Base-by-base conservation (phyloP, 23 tunicate genomes). In the Trididemnum clinides region DNA sequence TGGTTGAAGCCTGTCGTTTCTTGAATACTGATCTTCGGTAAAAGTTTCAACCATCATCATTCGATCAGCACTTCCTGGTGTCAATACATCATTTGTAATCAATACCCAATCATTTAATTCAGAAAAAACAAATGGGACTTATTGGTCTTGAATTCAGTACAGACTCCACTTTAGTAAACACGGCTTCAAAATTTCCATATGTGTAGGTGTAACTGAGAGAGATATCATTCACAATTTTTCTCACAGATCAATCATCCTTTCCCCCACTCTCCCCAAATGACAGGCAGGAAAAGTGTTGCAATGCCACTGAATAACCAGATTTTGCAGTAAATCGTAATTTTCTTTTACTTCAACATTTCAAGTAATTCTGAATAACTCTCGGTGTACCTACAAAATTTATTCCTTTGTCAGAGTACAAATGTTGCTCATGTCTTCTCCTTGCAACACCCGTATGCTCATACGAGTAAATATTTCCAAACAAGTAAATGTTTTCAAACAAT, bases 381-480 rank as follows among this genome's bases (percentile, higher is more conserved):
- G 20, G 66, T 19, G 66, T 28, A 5, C 66, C 66, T 19, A 59
- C 66, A n/a, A 59, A 59, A 28, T 59, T 59, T 25, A 28, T 59
- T 28, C 66, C 66, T 12, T 59, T 59, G 22, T 59, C 66, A 59
- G 66, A 59, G 25, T 59, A 59, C 66, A 59, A 28, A 59, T 59
- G 5, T 19, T 59, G 66, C 66, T 19, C 66, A 59, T 59, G 66
- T 59, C 66, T 59, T n/a, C 66, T 10, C 25, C 66, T 15, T 12
- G 66, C 25, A 44, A 44, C 54, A 44, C 10, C 10, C 54, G 12
- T 44, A 7, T 44, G 10, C 15, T 10, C 15, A 10, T 7, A 15
- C 54, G 15, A 44, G 54, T 44, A 15, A 44, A 15, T 15, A 15
- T 7, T 44, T 44, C 12, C 15, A 10, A 44, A 15, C 54, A 44